Conservation (phyloP, 2,797 vertebrate species). For the Eupleurogrammus muticus region DNA sequence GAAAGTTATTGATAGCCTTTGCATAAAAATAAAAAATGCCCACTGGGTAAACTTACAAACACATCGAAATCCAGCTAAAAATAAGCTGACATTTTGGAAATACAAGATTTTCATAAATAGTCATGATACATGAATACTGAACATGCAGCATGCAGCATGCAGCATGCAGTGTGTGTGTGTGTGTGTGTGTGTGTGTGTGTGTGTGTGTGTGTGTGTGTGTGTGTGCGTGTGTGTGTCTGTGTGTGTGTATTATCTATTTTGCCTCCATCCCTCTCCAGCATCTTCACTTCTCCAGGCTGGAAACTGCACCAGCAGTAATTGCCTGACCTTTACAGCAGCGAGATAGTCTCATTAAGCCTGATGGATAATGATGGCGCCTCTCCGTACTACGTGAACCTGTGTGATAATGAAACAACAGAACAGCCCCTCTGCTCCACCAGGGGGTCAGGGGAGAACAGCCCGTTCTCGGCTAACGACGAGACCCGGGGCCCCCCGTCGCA, state of each 20-base stretch:
- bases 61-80: not conserved
- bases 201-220: conserved; percentile 25
- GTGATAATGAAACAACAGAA: conserved; percentile 95
- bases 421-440: conserved; percentile 76
- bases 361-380: conserved; percentile 92
- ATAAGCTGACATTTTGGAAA: not conserved
- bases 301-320: conserved; percentile 97
- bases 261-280: conserved; percentile 82
- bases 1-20: not conserved
- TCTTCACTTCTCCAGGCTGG: conserved; percentile 83
- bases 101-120: conserved; percentile 16
- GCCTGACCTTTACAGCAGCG: conserved; percentile 97
- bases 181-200: too few relatives aligned
- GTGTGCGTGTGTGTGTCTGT: conserved; percentile 36
- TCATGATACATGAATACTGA: conserved; percentile 13
- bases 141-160: too few relatives aligned
- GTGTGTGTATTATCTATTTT: conserved; percentile 63
- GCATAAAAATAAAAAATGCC: not conserved
- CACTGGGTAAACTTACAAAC: not conserved
- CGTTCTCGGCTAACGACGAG: conserved; percentile 76
- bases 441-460: conserved; percentile 75
- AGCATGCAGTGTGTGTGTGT: conserved; percentile 37
- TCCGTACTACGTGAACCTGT: conserved; percentile 94
- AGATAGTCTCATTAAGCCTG: conserved; percentile 98
- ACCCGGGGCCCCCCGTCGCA: conserved; percentile 70